Evolutionary conservation across 1,140 invertebrate genomes (phyloP), one percentile per base, ranked within the genome.

Genomic region (Monochamus saltuarius): DNA sequence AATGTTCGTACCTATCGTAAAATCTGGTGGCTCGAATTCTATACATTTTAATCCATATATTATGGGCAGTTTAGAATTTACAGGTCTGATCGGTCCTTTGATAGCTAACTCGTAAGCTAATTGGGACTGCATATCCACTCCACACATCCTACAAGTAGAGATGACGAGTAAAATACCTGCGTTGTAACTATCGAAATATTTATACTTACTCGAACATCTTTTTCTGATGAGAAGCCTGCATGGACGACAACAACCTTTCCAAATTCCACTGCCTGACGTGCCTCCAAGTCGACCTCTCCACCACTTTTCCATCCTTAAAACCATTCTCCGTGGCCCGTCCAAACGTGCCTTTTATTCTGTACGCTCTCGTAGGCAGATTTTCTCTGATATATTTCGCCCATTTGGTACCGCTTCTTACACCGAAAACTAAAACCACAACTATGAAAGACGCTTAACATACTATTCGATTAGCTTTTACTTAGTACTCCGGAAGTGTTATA

Each of bases 31-130:
- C 4, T 87, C 76, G 76, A 94, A 97, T 55, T 90, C 74, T 16
- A 90, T 82, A 76, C 92, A 89, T 78, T 89, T 91, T n/a, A 97
- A 84, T 14, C 87, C 85, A 79, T 97, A 98, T 34, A 98, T 72
- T 9, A 97, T 75, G 1, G 94, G 90, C 36, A 86, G 74, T 64
- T 87, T 85, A 9, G 78, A 80, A 61, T 87, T 75, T 0, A 78
- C 76, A 1, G 95, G 93, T 58, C 93, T 77, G 6, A 97, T 81
- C 0, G 87, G 77, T 1, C 95, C 95, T 78, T 88, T 75, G 11
- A 82, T 78, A 13, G 93, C 92, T 55, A 97, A 69, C 45, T 97
- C 91, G 77, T 94, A 98, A 8, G 93, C 92, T 47, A 86, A 84
- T 80, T 98, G 89, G 62, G 89, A 94, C 64, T 91, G 82, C 35